phyloP scores from a whole-genome alignment of 2,888 invertebrate genomes.

The Athalia cordata region DNA sequence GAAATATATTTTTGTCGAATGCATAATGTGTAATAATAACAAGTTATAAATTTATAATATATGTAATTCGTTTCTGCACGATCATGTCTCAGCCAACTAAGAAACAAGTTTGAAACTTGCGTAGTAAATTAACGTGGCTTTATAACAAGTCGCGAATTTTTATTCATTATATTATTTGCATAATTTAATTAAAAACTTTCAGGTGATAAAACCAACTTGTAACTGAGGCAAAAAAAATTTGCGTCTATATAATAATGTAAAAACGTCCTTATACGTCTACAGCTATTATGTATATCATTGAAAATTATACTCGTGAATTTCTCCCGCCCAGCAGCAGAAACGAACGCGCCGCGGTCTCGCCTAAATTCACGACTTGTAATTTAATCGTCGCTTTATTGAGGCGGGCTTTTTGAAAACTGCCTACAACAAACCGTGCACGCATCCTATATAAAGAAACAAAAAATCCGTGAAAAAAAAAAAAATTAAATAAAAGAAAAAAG shows the following conservation, averaged over 20 bases:
- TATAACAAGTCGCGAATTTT: constrained; percentile 32
- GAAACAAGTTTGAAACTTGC: constrained; percentile 18
- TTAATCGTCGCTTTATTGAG: constrained; percentile 31
- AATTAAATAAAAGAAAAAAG: neutral
- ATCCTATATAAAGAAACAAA: neutral
- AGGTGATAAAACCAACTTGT: constrained; percentile 14
- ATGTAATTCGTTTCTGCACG: too few relatives aligned
- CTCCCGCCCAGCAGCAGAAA: neutral
- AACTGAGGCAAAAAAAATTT: neutral
- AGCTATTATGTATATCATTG: constrained; percentile 9
- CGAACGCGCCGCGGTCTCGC: neutral
- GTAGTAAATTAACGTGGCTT: constrained; percentile 1
- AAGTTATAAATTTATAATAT: too few relatives aligned
- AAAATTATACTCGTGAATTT: neutral
- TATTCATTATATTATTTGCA: constrained; percentile 10
- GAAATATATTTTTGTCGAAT: constrained; percentile 8
- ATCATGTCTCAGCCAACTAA: neutral
- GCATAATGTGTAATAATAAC: neutral
- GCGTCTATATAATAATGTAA: too few relatives aligned
- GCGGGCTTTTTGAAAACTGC: neutral
- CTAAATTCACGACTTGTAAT: constrained; percentile 23
- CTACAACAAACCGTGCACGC: constrained; percentile 7
- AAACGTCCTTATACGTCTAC: neutral
- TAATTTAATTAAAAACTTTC: constrained; percentile 39
- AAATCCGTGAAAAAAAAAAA: neutral